phyloP scores from a whole-genome alignment of 2,888 invertebrate species.

The Aleiodes testaceus region DNA sequence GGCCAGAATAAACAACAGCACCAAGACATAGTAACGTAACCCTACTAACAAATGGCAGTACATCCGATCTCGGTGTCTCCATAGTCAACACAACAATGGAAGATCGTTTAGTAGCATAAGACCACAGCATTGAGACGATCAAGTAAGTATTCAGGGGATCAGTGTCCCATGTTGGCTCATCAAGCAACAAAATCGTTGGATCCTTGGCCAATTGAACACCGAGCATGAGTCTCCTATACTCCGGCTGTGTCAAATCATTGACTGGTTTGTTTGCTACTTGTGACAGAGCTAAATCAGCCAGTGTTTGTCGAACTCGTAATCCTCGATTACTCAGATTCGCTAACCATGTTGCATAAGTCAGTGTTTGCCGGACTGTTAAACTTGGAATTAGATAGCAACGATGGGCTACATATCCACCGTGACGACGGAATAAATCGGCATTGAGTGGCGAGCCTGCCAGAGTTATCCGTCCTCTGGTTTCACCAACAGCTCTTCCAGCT shows the following conservation, averaged over 20 bases:
- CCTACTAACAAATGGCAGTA: conserved; percentile 94
- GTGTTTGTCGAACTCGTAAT: conserved; percentile 91
- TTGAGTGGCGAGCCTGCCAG: conserved; percentile 91
- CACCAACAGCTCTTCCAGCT: conserved; percentile 82
- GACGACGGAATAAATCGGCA: conserved; percentile 86
- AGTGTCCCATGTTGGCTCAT: conserved; percentile 95
- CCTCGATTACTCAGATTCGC: conserved; percentile 68
- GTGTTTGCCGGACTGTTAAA: conserved; percentile 89
- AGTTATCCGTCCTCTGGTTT: conserved; percentile 90
- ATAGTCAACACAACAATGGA: conserved; percentile 92
- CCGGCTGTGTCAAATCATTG: conserved; percentile 89
- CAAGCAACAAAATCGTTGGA: conserved; percentile 90
- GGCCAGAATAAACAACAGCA: conserved; percentile 93
- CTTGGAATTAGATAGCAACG: conserved; percentile 89
- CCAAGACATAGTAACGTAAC: conserved; percentile 93
- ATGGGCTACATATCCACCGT: conserved; percentile 92
- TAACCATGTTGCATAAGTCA: conserved; percentile 82
- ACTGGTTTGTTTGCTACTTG: conserved; percentile 91
- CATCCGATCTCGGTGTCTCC: conserved; percentile 95
- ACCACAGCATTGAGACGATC: conserved; percentile 93
- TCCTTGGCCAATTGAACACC: conserved; percentile 95
- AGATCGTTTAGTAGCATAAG: conserved; percentile 91
- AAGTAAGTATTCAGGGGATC: conserved; percentile 97
- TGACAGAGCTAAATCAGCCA: conserved; percentile 94
- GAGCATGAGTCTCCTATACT: conserved; percentile 91